Conservation (phyloP, 2,113 vertebrate genomes). For the Crocuta crocuta region DNA sequence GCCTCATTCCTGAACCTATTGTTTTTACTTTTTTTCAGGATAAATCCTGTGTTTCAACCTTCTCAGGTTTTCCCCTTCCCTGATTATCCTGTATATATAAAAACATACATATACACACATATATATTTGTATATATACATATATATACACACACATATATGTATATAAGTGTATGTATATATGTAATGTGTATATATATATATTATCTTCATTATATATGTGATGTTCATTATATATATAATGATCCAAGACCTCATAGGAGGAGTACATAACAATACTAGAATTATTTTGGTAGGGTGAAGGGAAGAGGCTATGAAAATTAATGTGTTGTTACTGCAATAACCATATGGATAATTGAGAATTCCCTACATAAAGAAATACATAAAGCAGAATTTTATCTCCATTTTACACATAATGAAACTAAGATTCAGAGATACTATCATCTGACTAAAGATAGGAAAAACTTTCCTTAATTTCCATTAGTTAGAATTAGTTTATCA, state of each 20-base stretch:
- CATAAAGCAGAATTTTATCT: background rate
- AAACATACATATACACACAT: background rate
- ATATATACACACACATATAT: background rate
- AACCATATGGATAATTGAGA: background rate
- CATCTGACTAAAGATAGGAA: background rate
- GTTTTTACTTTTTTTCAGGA: background rate
- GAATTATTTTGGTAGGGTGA: background rate
- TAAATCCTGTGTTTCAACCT: background rate
- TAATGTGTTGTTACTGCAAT: background rate
- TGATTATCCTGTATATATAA: background rate
- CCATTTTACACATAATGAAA: background rate
- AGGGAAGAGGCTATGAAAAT: background rate
- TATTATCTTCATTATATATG: too few relatives aligned
- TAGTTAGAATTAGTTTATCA: constrained; percentile 17
- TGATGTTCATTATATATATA: background rate
- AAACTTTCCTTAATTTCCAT: background rate
- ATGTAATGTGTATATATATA: background rate
- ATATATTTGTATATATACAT: background rate
- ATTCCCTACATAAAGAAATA: background rate
- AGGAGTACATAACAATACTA: background rate
- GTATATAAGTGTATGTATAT: too few relatives aligned
- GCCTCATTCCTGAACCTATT: background rate
- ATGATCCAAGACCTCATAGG: background rate
- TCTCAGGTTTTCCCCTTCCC: background rate
- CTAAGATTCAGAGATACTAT: background rate